These are phyloP conservation scores for Taxidea taxus DNA, from an alignment of 2,113 vertebrate genomes.

Conservation along the genomic window DNA sequence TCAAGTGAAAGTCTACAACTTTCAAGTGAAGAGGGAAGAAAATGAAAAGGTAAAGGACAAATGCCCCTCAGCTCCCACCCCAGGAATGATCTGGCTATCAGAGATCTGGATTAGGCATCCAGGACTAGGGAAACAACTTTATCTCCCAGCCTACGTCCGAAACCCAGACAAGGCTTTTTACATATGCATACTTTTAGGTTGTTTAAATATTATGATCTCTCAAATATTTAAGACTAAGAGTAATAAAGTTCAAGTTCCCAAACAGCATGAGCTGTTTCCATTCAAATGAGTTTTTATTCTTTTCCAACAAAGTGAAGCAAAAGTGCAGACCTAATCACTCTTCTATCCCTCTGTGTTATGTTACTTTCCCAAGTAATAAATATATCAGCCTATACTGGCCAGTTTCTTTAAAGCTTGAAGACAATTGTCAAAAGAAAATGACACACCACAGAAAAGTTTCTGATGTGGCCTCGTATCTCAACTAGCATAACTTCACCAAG, in stretches of 20 bases:
- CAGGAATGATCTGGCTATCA: not conserved
- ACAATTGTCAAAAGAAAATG: not conserved
- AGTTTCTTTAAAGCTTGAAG: constrained; percentile 13
- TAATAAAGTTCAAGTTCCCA: not conserved
- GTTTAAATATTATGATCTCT: not conserved
- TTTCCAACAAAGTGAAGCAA: not conserved
- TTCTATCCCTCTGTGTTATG: not conserved
- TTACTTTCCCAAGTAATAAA: constrained; percentile 41
- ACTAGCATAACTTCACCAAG: not conserved
- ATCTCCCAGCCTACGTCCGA: not conserved
- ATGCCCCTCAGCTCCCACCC: not conserved
- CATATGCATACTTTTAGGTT: not conserved
- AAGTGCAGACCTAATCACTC: not conserved
- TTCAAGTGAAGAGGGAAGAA: not conserved
- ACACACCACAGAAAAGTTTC: not conserved
- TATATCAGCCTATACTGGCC: not conserved
- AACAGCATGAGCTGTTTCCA: not conserved
- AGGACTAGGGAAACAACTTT: not conserved
- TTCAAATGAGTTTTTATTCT: not conserved
- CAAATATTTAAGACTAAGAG: not conserved
- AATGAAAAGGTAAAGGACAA: not conserved
- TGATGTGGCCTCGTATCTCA: not conserved
- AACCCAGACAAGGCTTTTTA: not conserved
- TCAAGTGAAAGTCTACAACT: too few relatives aligned
- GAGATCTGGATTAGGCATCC: not conserved